Evolutionary conservation across 2,888 invertebrate species (phyloP).

Genomic region (Synergus gifuensis): DNA sequence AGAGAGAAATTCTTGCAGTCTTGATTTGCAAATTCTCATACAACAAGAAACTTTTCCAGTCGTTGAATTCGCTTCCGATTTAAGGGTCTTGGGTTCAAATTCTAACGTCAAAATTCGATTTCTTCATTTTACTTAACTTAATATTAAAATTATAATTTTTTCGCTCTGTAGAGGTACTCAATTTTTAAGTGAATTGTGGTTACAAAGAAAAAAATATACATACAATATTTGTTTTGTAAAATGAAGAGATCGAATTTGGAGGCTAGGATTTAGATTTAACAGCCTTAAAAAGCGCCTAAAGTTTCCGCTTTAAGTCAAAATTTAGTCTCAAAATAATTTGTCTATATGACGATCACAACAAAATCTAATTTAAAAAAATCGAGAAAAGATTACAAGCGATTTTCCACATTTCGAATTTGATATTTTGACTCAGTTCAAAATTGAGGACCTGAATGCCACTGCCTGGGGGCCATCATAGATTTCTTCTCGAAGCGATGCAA

Average conservation of each 20-base stretch:
- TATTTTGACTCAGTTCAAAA: not conserved
- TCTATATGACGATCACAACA: slow-evolving; percentile 32
- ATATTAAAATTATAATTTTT: too few species aligned
- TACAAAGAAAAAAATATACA: too few species aligned
- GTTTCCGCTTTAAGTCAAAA: slow-evolving; percentile 5
- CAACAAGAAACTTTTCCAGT: not conserved
- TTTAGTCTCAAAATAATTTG: slow-evolving; percentile 32
- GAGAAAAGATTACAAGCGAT: slow-evolving; percentile 27
- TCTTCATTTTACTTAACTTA: too few species aligned
- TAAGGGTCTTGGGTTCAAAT: not conserved
- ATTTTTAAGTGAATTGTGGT: too few species aligned
- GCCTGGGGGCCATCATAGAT: not conserved
- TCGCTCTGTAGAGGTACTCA: too few species aligned
- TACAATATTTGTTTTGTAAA: too few species aligned
- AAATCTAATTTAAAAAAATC: slow-evolving; percentile 16
- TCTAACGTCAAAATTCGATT: too few species aligned
- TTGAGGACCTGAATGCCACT: not conserved
- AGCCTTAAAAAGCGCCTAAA: not conserved
- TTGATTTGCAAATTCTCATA: slow-evolving; percentile 23
- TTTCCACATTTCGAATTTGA: not conserved
- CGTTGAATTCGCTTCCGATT: slow-evolving; percentile 2
- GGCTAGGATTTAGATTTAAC: too few species aligned
- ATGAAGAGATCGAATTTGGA: too few species aligned
- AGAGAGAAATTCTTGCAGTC: slow-evolving; percentile 26
- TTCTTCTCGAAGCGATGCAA: slow-evolving; percentile 14